Conservation (phyloP, 2,888 invertebrate species). For the Pheosia gnoma region DNA sequence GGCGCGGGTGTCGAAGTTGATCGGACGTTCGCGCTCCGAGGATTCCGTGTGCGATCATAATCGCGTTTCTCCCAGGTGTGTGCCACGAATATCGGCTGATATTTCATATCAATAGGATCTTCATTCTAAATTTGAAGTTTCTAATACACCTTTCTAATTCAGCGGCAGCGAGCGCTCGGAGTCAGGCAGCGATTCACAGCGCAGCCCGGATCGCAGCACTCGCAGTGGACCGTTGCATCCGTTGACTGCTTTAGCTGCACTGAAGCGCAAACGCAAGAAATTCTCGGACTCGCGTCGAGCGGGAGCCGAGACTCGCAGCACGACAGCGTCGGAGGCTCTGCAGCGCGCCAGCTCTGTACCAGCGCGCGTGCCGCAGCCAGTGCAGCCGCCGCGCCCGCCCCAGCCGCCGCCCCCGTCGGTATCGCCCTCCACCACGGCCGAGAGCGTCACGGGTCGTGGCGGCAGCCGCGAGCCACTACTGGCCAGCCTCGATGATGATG, state of each 20-base stretch:
- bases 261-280: conserved; percentile 92
- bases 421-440: conserved; percentile 44
- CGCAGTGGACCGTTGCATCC: conserved; percentile 67
- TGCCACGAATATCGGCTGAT: neutral
- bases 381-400: conserved; percentile 67
- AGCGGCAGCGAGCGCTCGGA: conserved; percentile 87
- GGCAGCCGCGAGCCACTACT: conserved; percentile 87
- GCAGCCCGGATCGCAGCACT: conserved; percentile 77
- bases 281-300: conserved; percentile 91
- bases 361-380: conserved; percentile 39
- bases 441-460: conserved; percentile 53
- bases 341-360: conserved; percentile 61
- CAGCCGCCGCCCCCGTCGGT: conserved; percentile 46
- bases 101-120: neutral
- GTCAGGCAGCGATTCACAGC: conserved; percentile 88
- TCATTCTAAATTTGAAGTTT: no score
- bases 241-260: conserved; percentile 87
- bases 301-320: conserved; percentile 51
- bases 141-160: conserved; percentile 10
- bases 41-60: conserved; percentile 89
- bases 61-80: conserved; percentile 80
- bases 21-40: conserved; percentile 91
- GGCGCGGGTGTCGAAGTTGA: conserved; percentile 90
- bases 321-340: conserved; percentile 49
- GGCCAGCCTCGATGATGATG: conserved; percentile 81